Conservation (phyloP, 1,140 invertebrate species). For the Orchesella cincta region DNA sequence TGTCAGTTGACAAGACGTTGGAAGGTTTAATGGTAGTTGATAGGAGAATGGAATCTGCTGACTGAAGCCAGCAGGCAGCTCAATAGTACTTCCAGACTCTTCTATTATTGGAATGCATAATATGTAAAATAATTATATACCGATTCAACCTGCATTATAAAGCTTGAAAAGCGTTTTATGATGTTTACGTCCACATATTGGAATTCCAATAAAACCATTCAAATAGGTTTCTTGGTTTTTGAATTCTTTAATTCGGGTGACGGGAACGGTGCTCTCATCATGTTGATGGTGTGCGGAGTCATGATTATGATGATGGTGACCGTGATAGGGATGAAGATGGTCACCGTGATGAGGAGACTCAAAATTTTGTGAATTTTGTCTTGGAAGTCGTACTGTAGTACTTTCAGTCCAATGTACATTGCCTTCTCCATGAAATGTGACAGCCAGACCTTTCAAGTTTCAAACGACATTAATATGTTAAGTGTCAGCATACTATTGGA, state of each 20-base stretch:
- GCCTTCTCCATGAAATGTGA: background rate
- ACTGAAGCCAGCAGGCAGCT: background rate
- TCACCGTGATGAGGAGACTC: background rate
- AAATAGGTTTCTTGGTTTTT: background rate
- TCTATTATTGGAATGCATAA: no score
- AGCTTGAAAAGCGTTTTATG: no score
- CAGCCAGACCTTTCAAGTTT: background rate
- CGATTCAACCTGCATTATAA: no score
- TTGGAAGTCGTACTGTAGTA: background rate
- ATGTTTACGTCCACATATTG: background rate
- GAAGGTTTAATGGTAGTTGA: background rate
- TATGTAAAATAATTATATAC: no score
- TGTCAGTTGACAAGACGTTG: background rate
- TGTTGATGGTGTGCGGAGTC: background rate
- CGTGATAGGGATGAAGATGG: background rate
- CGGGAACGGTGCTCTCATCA: background rate
- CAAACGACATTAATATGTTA: no score
- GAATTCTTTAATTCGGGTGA: background rate
- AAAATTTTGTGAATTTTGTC: background rate
- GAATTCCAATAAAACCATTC: background rate
- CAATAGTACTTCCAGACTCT: background rate
- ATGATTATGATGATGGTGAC: background rate
- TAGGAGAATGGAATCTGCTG: background rate
- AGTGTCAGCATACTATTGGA: no score
- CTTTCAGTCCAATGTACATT: background rate